Evolutionary conservation across 2,113 vertebrate species (phyloP).

Genomic region (Podiceps cristatus): DNA sequence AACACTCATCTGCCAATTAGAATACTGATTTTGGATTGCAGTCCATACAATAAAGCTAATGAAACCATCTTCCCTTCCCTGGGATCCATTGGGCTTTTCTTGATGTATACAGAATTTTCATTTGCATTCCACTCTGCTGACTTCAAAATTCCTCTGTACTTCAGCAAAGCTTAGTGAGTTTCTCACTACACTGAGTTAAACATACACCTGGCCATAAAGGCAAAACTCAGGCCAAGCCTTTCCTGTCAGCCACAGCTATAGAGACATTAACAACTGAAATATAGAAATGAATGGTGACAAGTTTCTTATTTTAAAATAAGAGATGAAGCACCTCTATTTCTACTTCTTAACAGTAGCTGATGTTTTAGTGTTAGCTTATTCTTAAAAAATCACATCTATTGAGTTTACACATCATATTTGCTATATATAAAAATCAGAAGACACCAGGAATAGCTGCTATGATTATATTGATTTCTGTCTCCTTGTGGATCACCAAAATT

Average conservation of each 20-base stretch:
- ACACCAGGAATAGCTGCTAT: not conserved
- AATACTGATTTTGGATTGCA: conserved; percentile 17
- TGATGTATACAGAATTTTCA: not conserved
- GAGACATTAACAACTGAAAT: not conserved
- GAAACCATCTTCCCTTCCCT: not conserved
- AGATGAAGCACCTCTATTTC: not conserved
- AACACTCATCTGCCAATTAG: not conserved
- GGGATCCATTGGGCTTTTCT: not conserved
- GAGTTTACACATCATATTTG: not conserved
- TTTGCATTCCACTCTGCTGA: not conserved
- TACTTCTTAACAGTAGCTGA: not conserved
- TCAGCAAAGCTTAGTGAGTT: not conserved
- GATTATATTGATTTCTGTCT: not conserved
- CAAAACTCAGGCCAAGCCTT: not conserved
- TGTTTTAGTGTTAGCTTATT: not conserved
- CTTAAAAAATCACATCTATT: not conserved
- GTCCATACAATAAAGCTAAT: not conserved
- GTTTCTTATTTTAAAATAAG: not conserved
- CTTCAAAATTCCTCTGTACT: not conserved
- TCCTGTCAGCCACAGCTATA: not conserved
- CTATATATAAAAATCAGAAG: not conserved
- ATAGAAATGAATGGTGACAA: not conserved
- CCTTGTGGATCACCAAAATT: not conserved
- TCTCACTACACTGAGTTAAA: not conserved
- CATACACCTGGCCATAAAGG: not conserved